These are phyloP conservation scores for Atethmia centrago DNA, from an alignment of 2,888 invertebrate species.

Conservation along the genomic window DNA sequence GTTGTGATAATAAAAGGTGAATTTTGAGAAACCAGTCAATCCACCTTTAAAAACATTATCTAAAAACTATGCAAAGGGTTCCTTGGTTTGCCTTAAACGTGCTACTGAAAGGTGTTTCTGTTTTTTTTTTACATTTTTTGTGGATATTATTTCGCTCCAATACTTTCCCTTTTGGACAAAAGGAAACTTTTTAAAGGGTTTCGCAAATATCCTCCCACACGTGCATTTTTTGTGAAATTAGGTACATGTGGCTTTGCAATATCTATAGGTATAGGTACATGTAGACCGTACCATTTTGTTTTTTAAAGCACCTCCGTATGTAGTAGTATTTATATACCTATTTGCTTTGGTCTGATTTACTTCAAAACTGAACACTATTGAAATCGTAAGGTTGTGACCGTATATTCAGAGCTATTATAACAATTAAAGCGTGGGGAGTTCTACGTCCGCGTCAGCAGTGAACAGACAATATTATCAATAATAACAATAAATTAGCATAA, in stretches of 20 bases:
- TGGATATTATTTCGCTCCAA: constrained; percentile 81
- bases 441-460: not conserved
- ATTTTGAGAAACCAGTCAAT: not conserved
- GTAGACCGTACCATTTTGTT: not conserved
- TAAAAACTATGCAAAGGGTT: constrained; percentile 74
- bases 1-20: not conserved
- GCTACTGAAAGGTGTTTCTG: constrained; percentile 79
- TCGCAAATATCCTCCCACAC: constrained; percentile 86
- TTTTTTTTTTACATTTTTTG: constrained; percentile 78
- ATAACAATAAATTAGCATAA: not conserved
- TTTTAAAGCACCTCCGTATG: not conserved
- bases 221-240: constrained; percentile 63
- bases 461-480: too few species aligned
- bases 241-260: not conserved
- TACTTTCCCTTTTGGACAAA: constrained; percentile 86
- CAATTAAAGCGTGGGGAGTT: not conserved
- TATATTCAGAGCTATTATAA: not conserved
- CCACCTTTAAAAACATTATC: not conserved
- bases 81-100: constrained; percentile 69
- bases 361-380: not conserved
- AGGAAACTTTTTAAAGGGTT: constrained; percentile 83
- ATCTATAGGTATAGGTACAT: not conserved
- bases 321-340: too few species aligned
- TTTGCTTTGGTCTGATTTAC: not conserved
- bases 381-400: not conserved